Evolutionary conservation across 2,113 vertebrate species (phyloP).

Genomic region (Antidorcas marsupialis): DNA sequence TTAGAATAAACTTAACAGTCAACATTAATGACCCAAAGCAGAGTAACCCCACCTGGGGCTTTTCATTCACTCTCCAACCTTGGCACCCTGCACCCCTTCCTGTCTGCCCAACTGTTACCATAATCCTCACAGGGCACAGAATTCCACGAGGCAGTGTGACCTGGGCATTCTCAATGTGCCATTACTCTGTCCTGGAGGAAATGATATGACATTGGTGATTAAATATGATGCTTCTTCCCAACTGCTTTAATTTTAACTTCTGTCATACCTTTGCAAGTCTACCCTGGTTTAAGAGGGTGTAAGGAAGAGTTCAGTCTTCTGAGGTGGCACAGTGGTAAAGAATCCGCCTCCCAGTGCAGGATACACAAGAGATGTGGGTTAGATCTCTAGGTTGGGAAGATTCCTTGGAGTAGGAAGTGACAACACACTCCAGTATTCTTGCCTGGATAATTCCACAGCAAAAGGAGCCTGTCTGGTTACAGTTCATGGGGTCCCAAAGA

Average conservation of each 20-base stretch:
- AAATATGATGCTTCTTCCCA: not conserved
- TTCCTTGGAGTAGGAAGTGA: no score
- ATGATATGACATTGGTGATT: not conserved
- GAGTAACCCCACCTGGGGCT: not conserved
- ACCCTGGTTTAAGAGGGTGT: not conserved
- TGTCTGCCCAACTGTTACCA: not conserved
- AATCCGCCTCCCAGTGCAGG: not conserved
- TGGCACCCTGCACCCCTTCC: not conserved
- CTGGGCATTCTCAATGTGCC: conserved; percentile 3
- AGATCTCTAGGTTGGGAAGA: not conserved
- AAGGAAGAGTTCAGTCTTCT: not conserved
- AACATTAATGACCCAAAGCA: not conserved
- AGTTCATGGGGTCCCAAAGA: not conserved
- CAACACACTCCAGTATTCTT: not conserved
- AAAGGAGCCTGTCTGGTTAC: fast-evolving
- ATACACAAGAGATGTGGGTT: not conserved
- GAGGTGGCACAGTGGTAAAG: not conserved
- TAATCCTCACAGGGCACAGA: not conserved
- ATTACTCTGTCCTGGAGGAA: not conserved
- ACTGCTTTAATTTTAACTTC: not conserved
- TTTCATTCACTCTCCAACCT: not conserved
- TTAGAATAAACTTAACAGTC: not conserved
- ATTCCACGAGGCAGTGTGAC: not conserved
- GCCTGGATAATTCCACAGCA: fast-evolving
- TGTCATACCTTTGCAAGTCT: not conserved